Conservation (phyloP, 2,113 vertebrate species). For the Callocephalon fimbriatum region DNA sequence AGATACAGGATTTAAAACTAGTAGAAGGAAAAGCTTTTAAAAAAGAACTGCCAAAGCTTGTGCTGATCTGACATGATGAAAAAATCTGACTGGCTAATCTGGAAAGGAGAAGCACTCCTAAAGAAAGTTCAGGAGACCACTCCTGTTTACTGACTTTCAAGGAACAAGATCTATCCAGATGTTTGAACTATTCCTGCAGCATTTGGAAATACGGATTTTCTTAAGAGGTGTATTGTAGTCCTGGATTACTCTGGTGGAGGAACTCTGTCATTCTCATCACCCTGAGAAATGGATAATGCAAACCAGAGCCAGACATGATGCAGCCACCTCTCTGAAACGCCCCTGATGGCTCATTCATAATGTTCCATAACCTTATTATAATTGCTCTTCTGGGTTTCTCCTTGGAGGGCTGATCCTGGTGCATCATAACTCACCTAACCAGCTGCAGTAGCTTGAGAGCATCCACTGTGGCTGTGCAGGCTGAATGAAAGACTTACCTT, state of each 20-base stretch:
- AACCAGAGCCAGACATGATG: neutral
- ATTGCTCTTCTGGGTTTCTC: neutral
- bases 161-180: neutral
- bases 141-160: neutral
- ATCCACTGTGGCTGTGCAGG: neutral
- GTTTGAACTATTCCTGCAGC: neutral
- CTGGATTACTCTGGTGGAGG: neutral
- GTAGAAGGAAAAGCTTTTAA: neutral
- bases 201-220: neutral
- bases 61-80: neutral
- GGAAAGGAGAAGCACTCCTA: neutral
- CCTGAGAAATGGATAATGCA: neutral
- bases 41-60: neutral
- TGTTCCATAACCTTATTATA: neutral
- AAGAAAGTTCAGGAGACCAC: neutral
- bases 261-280: neutral
- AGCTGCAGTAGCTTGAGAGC: neutral
- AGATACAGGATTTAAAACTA: neutral
- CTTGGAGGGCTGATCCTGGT: neutral
- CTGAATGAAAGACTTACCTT: fast-evolving
- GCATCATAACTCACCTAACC: neutral
- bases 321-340: neutral
- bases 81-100: neutral
- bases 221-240: neutral
- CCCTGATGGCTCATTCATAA: neutral